Evolutionary conservation across 2,888 invertebrate genomes (phyloP), one percentile per base, ranked within the genome.

Genomic region (Mactromeris polynyma): DNA sequence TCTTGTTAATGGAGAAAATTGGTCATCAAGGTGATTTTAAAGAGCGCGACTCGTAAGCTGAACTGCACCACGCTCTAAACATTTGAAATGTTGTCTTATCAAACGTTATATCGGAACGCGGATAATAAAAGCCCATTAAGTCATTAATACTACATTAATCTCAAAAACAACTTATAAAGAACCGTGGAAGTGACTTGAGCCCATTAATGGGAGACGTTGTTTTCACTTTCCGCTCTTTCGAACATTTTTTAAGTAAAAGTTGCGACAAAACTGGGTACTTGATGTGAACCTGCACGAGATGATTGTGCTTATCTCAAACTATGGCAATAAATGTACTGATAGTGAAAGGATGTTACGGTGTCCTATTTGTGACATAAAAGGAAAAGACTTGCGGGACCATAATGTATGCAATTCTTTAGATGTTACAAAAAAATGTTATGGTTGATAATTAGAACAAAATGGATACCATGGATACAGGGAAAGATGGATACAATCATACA

Each of bases 61-160:
- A 64, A 64, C n/a, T 64, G 9, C 9, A 64, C 26, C 11, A 9
- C 26, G 26, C n/a, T 26, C 1, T 26, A 64, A 64, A 64, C 26
- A 0, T n/a, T 64, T 64, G 26, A 64, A n/a, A 64, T 26, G n/a
- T 64, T 21, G 26, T n/a, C 58, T 64, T 64, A 64, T 64, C 58
- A 64, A 7, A 26, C 58, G n/a, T 11, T 64, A n/a, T 26, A 64
- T 64, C 58, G n/a, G n/a, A 26, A 26, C 26, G 11, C 26, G 58
- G 58, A 64, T n/a, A 64, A 64, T 64, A 64, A 64, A 58, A 26
- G 9, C 4, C 58, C 58, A 64, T 64, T 64, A 64, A 64, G 58
- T 64, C 58, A 64, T 64, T 64, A 64, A 64, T 64, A 64, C 58
- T 11, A 64, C 58, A 64, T 64, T 64, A 64, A 64, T 64, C 58